Evolutionary conservation across 1,140 invertebrate species (phyloP), one percentile per base, ranked within the genome.

Genomic region (Pectinophora gossypiella): DNA sequence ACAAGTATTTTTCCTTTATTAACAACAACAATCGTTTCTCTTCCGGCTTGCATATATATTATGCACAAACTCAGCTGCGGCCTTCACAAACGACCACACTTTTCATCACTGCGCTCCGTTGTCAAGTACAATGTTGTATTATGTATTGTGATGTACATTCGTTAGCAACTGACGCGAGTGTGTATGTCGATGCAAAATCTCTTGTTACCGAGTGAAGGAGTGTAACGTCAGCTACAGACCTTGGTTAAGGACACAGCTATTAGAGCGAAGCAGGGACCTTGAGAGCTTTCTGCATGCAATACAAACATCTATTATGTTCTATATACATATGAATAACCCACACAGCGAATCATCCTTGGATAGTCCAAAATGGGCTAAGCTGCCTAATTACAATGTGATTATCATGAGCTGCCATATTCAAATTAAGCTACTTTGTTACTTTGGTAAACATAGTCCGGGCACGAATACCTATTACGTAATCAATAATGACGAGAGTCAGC

Each of bases 161-260:
- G 45, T 51, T 51, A 59, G 47, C 51, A 56, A 59, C 52, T 20
- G n/a, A 43, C 50, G 19, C 46, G 56, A 48, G 54, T 54, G 44
- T 59, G 45, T 59, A 59, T 51, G 47, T 65, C 51, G 44, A 55
- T 66, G 59, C 55, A 54, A 74, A 76, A 72, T 72, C 64, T 70
- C 60, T 72, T 72, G 65, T 71, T 76, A 71, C 65, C 63, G 58
- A 67, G 68, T 72, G 72, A 72, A 77, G 69, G 62, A n/a, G n/a
- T 66, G 64, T 85, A 73, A 82, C 78, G 76, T 75, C 78, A 82
- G 66, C 67, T 58, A 63, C 65, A 76, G 73, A 75, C 78, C 76
- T 85, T 84, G 82, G 61, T 51, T 67, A 70, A 79, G 76, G 73
- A 83, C 79, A 66, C 61, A 60, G 52, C 69, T 82, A 76, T 76